These are phyloP conservation scores for Melieria omissa DNA, from an alignment of 2,888 invertebrate genomes.

Conservation along the genomic window DNA sequence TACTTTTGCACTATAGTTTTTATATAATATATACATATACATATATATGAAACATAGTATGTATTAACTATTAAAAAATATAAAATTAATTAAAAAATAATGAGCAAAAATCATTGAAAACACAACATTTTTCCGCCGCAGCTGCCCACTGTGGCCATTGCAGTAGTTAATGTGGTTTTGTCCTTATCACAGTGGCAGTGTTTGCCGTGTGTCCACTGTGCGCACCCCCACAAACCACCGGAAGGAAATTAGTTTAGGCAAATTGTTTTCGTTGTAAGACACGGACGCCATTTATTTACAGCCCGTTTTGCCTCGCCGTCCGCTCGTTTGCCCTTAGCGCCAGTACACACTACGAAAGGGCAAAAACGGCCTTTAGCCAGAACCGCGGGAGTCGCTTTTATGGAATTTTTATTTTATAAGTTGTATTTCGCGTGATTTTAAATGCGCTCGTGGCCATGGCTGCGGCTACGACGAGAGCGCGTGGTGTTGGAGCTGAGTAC, in stretches of 20 bases:
- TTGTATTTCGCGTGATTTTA: constrained; percentile 4
- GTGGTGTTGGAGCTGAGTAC: no score
- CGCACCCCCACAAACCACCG: constrained; percentile 33
- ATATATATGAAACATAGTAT: not conserved
- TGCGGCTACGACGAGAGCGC: no score
- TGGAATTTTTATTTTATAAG: not conserved
- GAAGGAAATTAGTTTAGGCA: constrained; percentile 64
- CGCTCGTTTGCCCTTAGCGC: no score
- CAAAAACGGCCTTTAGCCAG: no score
- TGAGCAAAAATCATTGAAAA: not conserved
- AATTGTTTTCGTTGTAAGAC: constrained; percentile 61
- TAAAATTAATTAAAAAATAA: not conserved
- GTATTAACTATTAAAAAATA: not conserved
- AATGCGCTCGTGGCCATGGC: not conserved
- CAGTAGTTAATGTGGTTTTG: not conserved
- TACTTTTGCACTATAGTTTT: no score
- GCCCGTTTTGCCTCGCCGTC: not conserved
- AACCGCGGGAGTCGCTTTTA: not conserved
- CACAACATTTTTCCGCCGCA: not conserved
- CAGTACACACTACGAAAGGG: no score
- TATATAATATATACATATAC: not conserved
- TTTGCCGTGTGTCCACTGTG: constrained; percentile 24
- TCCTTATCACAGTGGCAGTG: not conserved
- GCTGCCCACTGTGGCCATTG: not conserved
- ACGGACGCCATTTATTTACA: constrained; percentile 44